Conservation (phyloP, 2,888 invertebrate species). For the Onchidella celtica region DNA sequence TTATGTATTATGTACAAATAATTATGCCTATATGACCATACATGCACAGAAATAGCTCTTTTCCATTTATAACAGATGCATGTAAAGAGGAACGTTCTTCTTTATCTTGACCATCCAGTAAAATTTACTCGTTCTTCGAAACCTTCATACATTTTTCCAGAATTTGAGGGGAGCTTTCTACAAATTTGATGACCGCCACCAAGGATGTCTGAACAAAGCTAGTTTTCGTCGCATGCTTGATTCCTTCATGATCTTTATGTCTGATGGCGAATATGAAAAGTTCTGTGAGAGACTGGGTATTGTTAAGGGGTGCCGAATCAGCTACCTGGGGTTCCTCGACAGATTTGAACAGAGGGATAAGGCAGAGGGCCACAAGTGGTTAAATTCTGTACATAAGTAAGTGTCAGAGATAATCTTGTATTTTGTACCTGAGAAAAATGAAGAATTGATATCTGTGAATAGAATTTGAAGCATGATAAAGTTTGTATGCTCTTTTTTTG, state of each 20-base stretch:
- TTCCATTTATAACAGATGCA: too few relatives aligned
- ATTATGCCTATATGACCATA: too few relatives aligned
- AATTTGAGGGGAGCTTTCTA: conserved; percentile 77
- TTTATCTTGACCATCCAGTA: neutral
- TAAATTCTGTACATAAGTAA: conserved; percentile 71
- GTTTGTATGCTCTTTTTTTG: neutral
- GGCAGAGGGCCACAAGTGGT: conserved; percentile 77
- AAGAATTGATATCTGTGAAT: too few relatives aligned
- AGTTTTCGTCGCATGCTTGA: conserved; percentile 76
- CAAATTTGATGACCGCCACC: conserved; percentile 78
- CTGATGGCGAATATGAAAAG: conserved; percentile 74
- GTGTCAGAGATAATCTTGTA: neutral
- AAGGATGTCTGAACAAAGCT: conserved; percentile 70
- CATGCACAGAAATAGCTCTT: too few relatives aligned
- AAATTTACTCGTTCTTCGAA: neutral
- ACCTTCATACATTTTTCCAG: conserved; percentile 61
- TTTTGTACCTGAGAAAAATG: neutral
- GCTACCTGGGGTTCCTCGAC: conserved; percentile 75
- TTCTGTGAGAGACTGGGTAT: conserved; percentile 74
- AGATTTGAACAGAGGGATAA: conserved; percentile 77
- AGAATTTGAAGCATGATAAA: neutral
- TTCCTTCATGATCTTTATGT: conserved; percentile 75
- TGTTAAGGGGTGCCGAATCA: conserved; percentile 64
- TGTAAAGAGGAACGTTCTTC: too few relatives aligned
- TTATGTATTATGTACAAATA: too few relatives aligned